Evolutionary conservation across 1,140 invertebrate species (phyloP).

Genomic region (Chelonus insularis): DNA sequence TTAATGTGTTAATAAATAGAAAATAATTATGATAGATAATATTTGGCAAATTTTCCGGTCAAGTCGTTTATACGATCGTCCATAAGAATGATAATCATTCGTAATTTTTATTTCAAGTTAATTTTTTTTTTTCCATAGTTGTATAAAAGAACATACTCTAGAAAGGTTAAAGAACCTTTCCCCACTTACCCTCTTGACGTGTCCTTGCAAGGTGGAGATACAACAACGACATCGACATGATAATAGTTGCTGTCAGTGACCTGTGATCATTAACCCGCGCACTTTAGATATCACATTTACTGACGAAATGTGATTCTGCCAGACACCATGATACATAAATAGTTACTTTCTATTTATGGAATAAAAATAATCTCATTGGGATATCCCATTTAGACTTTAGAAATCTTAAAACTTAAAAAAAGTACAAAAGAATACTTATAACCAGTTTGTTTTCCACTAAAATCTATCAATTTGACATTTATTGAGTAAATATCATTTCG

Average conservation of each 20-base stretch:
- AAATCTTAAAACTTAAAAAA: background rate
- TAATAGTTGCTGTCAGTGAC: slow-evolving; percentile 11
- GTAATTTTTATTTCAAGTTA: background rate
- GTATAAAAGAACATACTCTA: slow-evolving; percentile 9
- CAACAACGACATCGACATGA: background rate
- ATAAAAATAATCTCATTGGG: background rate
- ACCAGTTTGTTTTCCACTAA: too few relatives aligned
- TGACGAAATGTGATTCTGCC: slow-evolving; percentile 13
- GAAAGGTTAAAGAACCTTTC: slow-evolving; percentile 24
- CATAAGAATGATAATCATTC: too few relatives aligned
- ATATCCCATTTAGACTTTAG: background rate
- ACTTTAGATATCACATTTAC: slow-evolving; percentile 8
- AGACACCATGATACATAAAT: slow-evolving; percentile 16
- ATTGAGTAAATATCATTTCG: too few relatives aligned
- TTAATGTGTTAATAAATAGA: too few relatives aligned
- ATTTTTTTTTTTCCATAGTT: background rate
- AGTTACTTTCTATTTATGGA: slow-evolving; percentile 23
- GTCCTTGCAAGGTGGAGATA: slow-evolving; percentile 29
- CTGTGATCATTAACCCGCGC: slow-evolving; percentile 18
- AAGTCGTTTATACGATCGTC: too few relatives aligned
- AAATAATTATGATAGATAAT: too few relatives aligned
- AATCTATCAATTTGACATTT: too few relatives aligned
- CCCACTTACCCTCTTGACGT: slow-evolving; percentile 4
- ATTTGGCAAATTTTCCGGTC: too few relatives aligned
- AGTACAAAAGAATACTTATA: too few relatives aligned